phyloP scores from a whole-genome alignment of 2,113 vertebrate genomes.

The Microcebus lehilahytsara region DNA sequence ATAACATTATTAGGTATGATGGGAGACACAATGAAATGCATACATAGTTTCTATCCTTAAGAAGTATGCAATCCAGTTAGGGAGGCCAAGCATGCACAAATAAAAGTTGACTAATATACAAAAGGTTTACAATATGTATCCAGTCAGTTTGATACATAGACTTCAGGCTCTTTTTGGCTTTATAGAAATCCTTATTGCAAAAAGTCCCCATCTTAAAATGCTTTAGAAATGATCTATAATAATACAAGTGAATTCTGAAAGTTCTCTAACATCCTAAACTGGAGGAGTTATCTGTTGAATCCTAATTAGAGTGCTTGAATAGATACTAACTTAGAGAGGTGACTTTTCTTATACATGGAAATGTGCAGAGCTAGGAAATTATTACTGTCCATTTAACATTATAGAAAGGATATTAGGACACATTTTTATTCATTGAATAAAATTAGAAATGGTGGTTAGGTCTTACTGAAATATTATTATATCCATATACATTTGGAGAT shows the following conservation, averaged over 20 bases:
- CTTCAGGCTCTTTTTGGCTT: neutral
- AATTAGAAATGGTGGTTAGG: neutral
- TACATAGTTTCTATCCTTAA: neutral
- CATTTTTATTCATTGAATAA: neutral
- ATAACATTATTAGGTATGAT: neutral
- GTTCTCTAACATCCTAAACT: neutral
- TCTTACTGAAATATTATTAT: neutral
- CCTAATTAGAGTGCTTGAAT: neutral
- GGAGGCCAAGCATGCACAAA: neutral
- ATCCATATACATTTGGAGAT: neutral
- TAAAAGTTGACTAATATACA: neutral
- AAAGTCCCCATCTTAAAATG: neutral
- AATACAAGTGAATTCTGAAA: conserved; percentile 16
- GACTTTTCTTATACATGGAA: neutral
- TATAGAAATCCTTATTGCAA: neutral
- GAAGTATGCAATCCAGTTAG: neutral
- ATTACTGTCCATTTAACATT: neutral
- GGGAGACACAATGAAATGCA: neutral
- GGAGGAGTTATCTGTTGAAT: neutral
- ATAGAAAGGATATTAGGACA: neutral
- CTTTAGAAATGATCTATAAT: neutral
- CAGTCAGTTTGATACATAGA: neutral
- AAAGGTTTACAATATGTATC: neutral
- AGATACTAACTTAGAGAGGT: neutral
- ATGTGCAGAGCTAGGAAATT: neutral